phyloP scores from a whole-genome alignment of 2,888 invertebrate genomes.

The Dioctria rufipes region DNA sequence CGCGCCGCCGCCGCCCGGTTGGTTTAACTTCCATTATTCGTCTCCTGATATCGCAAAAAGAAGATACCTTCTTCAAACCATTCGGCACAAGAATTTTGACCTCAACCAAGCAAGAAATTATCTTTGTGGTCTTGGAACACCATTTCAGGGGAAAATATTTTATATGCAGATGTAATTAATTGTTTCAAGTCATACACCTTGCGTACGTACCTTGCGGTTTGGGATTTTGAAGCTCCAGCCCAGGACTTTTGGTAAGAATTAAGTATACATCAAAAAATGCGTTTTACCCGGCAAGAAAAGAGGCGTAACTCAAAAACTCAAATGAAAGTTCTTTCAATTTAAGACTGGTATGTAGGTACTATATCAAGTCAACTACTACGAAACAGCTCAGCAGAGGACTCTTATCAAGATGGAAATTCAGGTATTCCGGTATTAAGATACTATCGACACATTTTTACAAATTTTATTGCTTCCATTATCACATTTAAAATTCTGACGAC shows the following conservation, averaged over 20 bases:
- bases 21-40: no score
- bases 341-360: background rate
- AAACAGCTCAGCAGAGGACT: background rate
- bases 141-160: slow-evolving; percentile 22
- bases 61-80: slow-evolving; percentile 1
- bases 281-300: slow-evolving; percentile 1
- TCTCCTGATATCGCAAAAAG: background rate
- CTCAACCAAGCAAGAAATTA: slow-evolving; percentile 16
- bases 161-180: slow-evolving; percentile 43
- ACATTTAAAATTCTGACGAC: slow-evolving; percentile 23
- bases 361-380: no score
- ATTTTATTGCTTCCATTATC: slow-evolving; percentile 2
- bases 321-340: background rate
- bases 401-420: background rate
- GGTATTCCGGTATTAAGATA: slow-evolving; percentile 3
- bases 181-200: slow-evolving; percentile 24
- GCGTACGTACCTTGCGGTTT: background rate
- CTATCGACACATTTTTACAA: slow-evolving; percentile 18
- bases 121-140: slow-evolving; percentile 16
- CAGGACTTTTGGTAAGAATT: slow-evolving; percentile 11
- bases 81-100: slow-evolving; percentile 30
- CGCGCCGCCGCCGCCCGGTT: no score
- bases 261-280: background rate
- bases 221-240: background rate
- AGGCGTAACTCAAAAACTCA: background rate